Percentiles rank a stretch among this genome's conserved stretches.
Evolutionary conservation across 2,797 vertebrate genomes (phyloP).

Genomic region (Carcharodon carcharias): DNA sequence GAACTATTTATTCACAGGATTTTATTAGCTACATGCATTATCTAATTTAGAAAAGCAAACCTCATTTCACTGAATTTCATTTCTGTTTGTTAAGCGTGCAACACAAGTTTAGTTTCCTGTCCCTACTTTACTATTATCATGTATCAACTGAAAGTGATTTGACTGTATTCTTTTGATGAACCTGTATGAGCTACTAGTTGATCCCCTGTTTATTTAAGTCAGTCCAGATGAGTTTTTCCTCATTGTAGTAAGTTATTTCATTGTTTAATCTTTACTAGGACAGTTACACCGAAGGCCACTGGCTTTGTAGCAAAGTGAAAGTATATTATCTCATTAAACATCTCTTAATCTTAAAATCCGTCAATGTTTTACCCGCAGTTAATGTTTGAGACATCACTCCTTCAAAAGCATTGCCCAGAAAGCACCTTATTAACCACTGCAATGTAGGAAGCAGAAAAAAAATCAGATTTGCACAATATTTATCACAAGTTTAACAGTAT

Average conservation of each 20-base stretch:
- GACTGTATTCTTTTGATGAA: background rate
- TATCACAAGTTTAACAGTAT: background rate
- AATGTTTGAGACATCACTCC: background rate
- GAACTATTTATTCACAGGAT: background rate
- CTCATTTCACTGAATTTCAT: background rate
- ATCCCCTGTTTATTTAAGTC: background rate
- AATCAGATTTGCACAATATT: background rate
- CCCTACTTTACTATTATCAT: background rate
- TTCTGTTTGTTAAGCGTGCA: background rate
- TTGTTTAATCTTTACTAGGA: background rate
- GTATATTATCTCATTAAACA: background rate
- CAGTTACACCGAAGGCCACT: background rate
- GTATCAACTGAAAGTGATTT: background rate
- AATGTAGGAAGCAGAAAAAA: background rate
- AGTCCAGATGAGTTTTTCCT: background rate
- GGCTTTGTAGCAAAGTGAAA: background rate
- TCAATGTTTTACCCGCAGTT: background rate
- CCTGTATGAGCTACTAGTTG: background rate
- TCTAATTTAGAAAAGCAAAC: background rate
- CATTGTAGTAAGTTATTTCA: background rate
- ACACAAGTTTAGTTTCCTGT: background rate
- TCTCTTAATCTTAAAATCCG: background rate
- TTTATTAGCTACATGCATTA: background rate
- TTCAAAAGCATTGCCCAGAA: background rate
- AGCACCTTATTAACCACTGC: background rate